Conservation (phyloP, 2,888 invertebrate genomes). For the Muschampia plurimacula region DNA sequence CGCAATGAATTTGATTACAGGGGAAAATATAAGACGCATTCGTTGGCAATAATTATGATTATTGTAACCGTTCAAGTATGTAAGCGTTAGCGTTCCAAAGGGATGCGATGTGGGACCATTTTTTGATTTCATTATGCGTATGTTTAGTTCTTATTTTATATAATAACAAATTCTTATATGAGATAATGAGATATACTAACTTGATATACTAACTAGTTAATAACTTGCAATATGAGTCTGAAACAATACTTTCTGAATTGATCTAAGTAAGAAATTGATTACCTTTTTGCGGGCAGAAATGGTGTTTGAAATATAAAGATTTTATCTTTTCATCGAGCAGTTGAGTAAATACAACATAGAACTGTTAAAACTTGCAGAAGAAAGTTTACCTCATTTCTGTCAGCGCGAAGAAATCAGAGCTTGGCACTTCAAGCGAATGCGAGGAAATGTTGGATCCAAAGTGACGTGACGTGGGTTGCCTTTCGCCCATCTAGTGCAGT, state of each 20-base stretch:
- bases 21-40: conserved; percentile 27
- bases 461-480: neutral
- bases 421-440: conserved; percentile 7
- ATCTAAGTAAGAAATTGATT: no score
- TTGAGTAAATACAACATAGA: neutral
- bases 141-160: neutral
- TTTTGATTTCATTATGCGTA: neutral
- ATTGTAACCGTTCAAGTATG: conserved; percentile 9
- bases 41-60: conserved; percentile 31
- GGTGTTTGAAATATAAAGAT: neutral
- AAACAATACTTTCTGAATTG: no score
- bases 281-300: neutral
- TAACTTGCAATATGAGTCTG: no score
- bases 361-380: conserved; percentile 14
- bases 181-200: no score
- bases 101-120: conserved; percentile 7
- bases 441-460: conserved; percentile 5
- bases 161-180: neutral
- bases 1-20: conserved; percentile 33
- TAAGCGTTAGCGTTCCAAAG: conserved; percentile 4
- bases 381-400: conserved; percentile 24
- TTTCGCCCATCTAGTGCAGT: neutral
- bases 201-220: no score
- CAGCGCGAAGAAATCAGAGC: conserved; percentile 19
- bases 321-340: conserved; percentile 16